Evolutionary conservation across 2,888 invertebrate genomes (phyloP), one percentile per base, ranked within the genome.

Genomic region (Diloba caeruleocephala): DNA sequence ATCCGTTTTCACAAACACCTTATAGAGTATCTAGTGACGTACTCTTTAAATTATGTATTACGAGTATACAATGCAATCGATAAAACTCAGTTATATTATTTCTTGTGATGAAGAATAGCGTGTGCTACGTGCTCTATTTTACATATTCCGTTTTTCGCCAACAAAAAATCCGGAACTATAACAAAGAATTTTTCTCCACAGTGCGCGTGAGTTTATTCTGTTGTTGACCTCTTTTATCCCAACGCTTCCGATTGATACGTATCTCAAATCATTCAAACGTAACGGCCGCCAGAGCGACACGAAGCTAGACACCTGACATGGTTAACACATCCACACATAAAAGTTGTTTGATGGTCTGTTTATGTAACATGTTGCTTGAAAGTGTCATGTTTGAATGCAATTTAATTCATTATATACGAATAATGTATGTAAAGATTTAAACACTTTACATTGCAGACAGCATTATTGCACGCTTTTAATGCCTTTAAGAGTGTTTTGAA

Each of bases 201-300:
- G n/a, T 52, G 48, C 50, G 44, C 56, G 45, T 58, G 45, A 60
- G 60, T 66, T 52, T 29, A 31, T 53, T 59, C 32, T 49, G 52
- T 44, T 55, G 51, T 52, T 71, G 70, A 61, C 69, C 72, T 72
- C 48, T 72, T 65, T 69, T 64, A 49, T 56, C 33, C 10, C 8
- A 25, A 39, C 37, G 69, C 65, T 71, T 69, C 70, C 70, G 55
- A 58, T 59, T 31, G 53, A 67, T 54, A 59, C 49, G 37, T 64
- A 71, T 68, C 72, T 58, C 44, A 61, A 72, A 71, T 67, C 72
- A 49, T 42, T 72, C 65, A 69, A 69, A 65, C 61, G 70, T 72
- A 65, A 71, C 72, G 56, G 48, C 63, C 72, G 38, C 72, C 72
- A 54, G 61, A 55, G 37, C 37, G 32, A 51, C 54, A 68, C 65